Evolutionary conservation across 2,113 vertebrate genomes (phyloP), one percentile per base, ranked within the genome.

Genomic region (Trogon melanurus): DNA sequence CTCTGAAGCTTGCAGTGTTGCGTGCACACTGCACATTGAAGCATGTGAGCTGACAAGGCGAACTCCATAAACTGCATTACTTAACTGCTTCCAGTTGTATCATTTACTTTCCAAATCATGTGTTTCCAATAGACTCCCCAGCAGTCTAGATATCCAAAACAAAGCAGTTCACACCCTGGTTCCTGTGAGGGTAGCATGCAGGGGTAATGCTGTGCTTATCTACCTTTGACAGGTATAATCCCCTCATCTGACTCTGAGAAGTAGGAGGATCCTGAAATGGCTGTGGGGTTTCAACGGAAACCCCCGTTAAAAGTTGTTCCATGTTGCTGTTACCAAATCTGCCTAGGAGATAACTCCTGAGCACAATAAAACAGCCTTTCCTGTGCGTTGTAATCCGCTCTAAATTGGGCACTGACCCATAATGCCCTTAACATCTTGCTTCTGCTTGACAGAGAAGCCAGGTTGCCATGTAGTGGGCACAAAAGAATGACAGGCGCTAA

Each of bases 1-100:
- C 18, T 79, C 20, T 60, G 12, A 69, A 34, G 48, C 45, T 58
- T 25, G 13, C 15, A 16, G 11, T 16, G 21, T 16, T 36, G 16
- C 7, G 2, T 13, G 5, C n/a, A 13, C 0, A 2, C 27, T 81
- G 54, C n/a, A 34, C 18, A 4, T 4, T 5, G 13, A 61, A 12
- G 71, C 60, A 53, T 23, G 18, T 5, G 38, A 66, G 16, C 44
- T 73, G 73, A 23, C 41, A 72, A 45, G 17, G 6, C 19, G 34
- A 3, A 26, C 48, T 54, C 60, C 53, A 23, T 51, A 30, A 66
- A 14, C 60, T 20, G 23, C 4, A 9, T 53, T 76, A 64, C 88
- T n/a, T 80, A 19, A 3, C 22, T 38, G 10, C 44, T 41, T 62
- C 34, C 34, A 32, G 34, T 61, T 1, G 0, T 44, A 51, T 74